These are phyloP conservation scores for Ceratosolen fusciceps DNA, from an alignment of 1,140 invertebrate species.

Conservation along the genomic window DNA sequence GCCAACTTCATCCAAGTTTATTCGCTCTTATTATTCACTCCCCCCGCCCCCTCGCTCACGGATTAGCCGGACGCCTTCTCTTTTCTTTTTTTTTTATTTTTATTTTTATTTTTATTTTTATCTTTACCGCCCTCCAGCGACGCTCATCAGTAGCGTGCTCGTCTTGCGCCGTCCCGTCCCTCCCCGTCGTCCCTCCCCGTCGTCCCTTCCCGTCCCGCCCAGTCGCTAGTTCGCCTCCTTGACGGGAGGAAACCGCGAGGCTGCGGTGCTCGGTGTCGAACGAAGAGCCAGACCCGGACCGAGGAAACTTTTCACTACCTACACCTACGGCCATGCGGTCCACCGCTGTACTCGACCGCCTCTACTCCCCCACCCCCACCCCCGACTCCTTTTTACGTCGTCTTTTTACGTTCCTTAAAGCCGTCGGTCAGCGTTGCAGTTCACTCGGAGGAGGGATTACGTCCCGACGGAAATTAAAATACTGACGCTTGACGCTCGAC, in stretches of 20 bases:
- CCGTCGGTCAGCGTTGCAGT: neutral
- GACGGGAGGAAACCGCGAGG: conserved; percentile 18
- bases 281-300: conserved; percentile 4
- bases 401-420: neutral
- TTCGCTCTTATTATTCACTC: neutral
- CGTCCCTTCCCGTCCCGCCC: conserved; percentile 10
- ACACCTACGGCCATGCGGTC: neutral
- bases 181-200: conserved; percentile 7
- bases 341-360: neutral
- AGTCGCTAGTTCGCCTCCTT: no score
- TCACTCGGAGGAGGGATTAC: neutral
- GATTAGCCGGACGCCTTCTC: no score
- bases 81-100: no score
- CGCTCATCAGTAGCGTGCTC: neutral
- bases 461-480: conserved; percentile 34
- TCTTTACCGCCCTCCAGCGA: neutral
- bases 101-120: neutral
- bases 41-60: neutral
- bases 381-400: neutral
- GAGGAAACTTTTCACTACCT: conserved; percentile 19
- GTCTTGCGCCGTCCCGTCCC: neutral
- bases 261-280: conserved; percentile 39
- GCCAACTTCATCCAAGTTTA: neutral
- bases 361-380: neutral
- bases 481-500: no score